Percentiles rank a stretch among this genome's conserved stretches.
phyloP scores from a whole-genome alignment of 2,797 vertebrate species.

The Eidolon dupreanum region DNA sequence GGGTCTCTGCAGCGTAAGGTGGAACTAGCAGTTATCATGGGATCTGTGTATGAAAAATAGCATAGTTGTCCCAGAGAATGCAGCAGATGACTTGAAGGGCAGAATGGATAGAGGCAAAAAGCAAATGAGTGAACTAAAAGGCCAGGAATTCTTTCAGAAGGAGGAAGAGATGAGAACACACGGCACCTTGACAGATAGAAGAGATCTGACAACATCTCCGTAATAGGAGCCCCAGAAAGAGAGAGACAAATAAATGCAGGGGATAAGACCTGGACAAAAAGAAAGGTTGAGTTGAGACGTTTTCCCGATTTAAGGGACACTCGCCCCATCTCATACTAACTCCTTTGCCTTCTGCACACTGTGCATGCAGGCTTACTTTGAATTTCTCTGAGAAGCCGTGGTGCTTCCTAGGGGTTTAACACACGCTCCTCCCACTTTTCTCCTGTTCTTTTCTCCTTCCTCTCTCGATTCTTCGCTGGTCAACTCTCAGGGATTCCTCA shows the following conservation, averaged over 20 bases:
- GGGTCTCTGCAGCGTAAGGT: not conserved
- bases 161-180: too few relatives aligned
- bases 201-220: not conserved
- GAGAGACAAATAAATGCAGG: not conserved
- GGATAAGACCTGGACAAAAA: not conserved
- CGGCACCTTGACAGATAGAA: not conserved
- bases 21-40: not conserved
- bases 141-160: not conserved
- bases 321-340: too few relatives aligned
- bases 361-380: not conserved
- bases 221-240: not conserved
- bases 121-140: not conserved
- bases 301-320: not conserved
- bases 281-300: accelerated
- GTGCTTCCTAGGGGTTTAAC: not conserved
- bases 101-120: not conserved
- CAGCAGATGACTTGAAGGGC: not conserved
- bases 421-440: not conserved
- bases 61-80: not conserved
- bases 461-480: not conserved
- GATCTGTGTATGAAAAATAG: not conserved
- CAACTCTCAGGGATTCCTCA: not conserved
- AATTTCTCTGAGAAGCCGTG: not conserved
- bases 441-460: not conserved
- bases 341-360: not conserved